Evolutionary conservation across 2,888 invertebrate genomes (phyloP), one percentile per base, ranked within the genome.

Genomic region (Tachina fera): DNA sequence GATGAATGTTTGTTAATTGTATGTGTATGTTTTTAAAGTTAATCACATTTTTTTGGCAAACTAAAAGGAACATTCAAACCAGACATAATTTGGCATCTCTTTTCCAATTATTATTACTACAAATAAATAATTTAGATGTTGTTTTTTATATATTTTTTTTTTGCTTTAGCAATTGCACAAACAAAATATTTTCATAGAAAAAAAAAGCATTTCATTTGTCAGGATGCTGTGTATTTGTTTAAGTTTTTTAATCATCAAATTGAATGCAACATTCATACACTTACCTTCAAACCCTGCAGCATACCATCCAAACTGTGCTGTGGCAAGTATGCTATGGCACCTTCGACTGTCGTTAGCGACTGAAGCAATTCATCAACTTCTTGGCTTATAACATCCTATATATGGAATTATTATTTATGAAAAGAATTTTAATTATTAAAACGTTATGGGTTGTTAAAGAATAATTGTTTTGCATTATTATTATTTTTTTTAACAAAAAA

Each of bases 261-360:
- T 58, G 2, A 22, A 68, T 6, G 53, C 43, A 53, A 63, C 74
- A 82, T 67, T 70, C 77, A 43, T 56, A 14, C 16, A 87, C 88
- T 96, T 93, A 97, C 97, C 95, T 94, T 94, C 60, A 97, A 94
- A 88, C 95, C 95, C 71, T 94, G 93, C 88, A 96, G 94, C 96
- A 97, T 96, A 76, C 95, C 94, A 87, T 95, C 95, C 89, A 96
- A 94, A 91, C 95, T 96, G 91, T 95, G 95, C 88, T 94, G 94
- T 19, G 97, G 96, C 88, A 97, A 94, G 90, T 95, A 94, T 80
- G 94, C 94, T 88, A 96, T 94, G 88, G 94, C 94, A 87, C 94
- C 94, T 93, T 96, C 96, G 87, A 96, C 95, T 88, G 94, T 94
- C 89, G 94, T 94, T 88, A 96, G 94, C 89, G 95, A 95, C 92